Evolutionary conservation across 2,888 invertebrate genomes (phyloP).

Genomic region (Pilophorus perplexus): DNA sequence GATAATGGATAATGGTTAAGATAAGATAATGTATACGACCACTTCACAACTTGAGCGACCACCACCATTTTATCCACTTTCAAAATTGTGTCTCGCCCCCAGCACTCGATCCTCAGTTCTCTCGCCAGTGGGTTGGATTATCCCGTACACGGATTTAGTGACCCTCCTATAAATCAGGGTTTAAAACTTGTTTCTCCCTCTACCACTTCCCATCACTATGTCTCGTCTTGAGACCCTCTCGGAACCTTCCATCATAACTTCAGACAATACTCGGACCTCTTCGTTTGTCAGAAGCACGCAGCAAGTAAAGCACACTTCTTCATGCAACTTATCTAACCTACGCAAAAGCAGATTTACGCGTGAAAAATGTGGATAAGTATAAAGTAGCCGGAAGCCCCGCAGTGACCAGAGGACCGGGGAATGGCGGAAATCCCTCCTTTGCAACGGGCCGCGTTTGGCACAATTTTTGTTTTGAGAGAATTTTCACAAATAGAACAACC

Average conservation of each 20-base stretch:
- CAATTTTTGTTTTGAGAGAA: no score
- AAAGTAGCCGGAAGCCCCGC: no score
- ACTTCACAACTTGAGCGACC: not conserved
- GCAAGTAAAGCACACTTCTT: constrained; percentile 8
- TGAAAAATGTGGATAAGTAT: no score
- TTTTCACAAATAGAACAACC: no score
- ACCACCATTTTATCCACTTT: constrained; percentile 10
- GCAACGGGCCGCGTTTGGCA: no score
- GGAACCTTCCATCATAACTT: constrained; percentile 34
- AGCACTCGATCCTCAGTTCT: constrained; percentile 18
- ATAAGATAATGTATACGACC: no score
- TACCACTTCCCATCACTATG: constrained; percentile 1
- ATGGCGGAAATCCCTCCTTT: no score
- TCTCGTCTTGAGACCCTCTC: constrained; percentile 18
- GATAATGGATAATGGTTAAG: no score
- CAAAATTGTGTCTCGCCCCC: constrained; percentile 12
- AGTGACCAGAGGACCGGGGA: no score
- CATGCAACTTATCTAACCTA: constrained; percentile 26
- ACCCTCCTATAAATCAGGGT: constrained; percentile 34
- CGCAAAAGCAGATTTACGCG: no score
- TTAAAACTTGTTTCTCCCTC: constrained; percentile 24
- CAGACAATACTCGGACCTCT: constrained; percentile 29
- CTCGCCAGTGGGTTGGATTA: constrained; percentile 14
- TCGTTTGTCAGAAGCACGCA: constrained; percentile 25
- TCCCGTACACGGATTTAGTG: constrained; percentile 30